Evolutionary conservation across 2,113 vertebrate species (phyloP).

Genomic region (Gavia stellata): DNA sequence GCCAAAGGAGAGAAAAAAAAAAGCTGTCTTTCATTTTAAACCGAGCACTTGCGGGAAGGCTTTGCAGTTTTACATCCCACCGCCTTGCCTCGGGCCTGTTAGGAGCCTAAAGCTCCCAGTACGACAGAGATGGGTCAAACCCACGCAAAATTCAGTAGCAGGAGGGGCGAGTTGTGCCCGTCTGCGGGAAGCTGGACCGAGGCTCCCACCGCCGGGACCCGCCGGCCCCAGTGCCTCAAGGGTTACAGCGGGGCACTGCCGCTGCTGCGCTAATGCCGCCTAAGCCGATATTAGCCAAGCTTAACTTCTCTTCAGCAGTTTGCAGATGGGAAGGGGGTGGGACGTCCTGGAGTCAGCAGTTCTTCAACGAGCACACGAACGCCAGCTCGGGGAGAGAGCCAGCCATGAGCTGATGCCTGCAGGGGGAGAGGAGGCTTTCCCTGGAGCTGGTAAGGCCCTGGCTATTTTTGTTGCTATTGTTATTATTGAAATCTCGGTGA

Average conservation of each 20-base stretch:
- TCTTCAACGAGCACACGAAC: conserved; percentile 16
- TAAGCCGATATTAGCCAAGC: conserved; percentile 73
- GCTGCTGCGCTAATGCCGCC: conserved; percentile 70
- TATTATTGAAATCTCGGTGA: background rate
- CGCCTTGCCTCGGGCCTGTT: background rate
- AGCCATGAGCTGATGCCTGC: conserved; percentile 14
- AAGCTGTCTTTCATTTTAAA: background rate
- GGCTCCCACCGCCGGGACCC: background rate
- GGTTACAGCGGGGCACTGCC: conserved; percentile 65
- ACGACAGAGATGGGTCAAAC: background rate
- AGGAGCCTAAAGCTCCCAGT: background rate
- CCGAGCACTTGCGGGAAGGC: background rate
- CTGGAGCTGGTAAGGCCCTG: background rate
- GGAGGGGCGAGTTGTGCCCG: background rate
- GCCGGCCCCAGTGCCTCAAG: conserved; percentile 1
- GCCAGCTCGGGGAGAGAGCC: background rate
- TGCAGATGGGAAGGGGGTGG: conserved; percentile 71
- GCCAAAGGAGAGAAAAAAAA: too few species aligned
- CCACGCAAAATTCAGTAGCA: background rate
- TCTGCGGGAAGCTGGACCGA: background rate
- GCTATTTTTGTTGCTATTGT: too few species aligned
- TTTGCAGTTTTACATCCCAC: background rate
- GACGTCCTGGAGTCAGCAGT: conserved; percentile 41
- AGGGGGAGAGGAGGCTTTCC: background rate
- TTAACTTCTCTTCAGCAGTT: conserved; percentile 74